Conservation (phyloP, 2,797 vertebrate species). For the Galago senegalensis region DNA sequence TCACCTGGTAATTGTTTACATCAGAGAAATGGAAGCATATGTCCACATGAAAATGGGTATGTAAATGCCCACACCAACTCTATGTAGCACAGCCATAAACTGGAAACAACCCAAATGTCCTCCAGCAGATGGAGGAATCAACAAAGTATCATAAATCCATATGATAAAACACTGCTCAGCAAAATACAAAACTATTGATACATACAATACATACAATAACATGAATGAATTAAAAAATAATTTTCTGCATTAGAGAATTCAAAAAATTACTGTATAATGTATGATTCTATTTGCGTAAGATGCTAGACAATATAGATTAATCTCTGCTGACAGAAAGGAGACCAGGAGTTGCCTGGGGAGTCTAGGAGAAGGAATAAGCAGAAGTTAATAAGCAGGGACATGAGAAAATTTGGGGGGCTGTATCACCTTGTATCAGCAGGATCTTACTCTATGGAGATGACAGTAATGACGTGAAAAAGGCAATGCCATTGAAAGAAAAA, state of each 20-base stretch:
- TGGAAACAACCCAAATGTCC: not conserved
- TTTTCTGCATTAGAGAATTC: constrained; percentile 19
- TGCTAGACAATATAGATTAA: constrained; percentile 19
- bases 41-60: not conserved
- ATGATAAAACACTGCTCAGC: not conserved
- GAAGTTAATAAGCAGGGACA: not conserved
- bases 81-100: not conserved
- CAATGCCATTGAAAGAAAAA: not conserved
- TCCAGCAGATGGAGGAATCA: not conserved
- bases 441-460: constrained; percentile 13
- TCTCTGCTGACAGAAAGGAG: constrained; percentile 4
- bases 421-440: not conserved
- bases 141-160: not conserved
- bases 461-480: not conserved
- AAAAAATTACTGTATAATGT: not conserved
- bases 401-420: not conserved
- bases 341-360: not conserved
- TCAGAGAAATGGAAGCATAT: not conserved
- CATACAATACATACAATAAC: not conserved
- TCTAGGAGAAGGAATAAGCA: not conserved
- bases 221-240: constrained; percentile 39
- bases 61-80: not conserved
- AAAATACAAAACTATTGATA: not conserved
- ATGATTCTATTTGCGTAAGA: not conserved
- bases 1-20: not conserved